Evolutionary conservation across 2,888 invertebrate species (phyloP).

Genomic region (Xanthostigma xanthostigma): DNA sequence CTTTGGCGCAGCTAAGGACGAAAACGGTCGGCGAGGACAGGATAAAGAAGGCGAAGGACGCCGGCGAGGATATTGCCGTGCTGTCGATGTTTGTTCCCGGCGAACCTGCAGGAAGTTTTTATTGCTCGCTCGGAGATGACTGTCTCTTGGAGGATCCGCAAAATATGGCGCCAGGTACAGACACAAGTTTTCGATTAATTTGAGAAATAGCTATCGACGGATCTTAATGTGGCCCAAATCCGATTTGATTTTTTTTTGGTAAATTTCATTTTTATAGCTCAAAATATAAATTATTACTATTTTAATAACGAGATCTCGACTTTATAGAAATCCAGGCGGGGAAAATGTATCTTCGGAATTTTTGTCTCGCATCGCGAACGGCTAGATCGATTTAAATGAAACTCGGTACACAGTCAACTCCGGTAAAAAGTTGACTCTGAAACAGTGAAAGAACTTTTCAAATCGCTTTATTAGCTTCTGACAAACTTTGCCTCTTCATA

Average conservation of each 20-base stretch:
- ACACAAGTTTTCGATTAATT: not conserved
- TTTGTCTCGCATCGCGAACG: too few relatives aligned
- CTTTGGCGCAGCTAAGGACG: slow-evolving; percentile 39
- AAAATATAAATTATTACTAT: too few relatives aligned
- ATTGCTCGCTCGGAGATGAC: slow-evolving; percentile 58
- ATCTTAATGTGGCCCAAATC: not conserved
- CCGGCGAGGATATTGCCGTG: slow-evolving; percentile 77
- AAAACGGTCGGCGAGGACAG: slow-evolving; percentile 74
- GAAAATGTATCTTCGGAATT: too few relatives aligned
- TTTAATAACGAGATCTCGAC: too few relatives aligned
- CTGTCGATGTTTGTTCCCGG: slow-evolving; percentile 70
- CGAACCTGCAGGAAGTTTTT: slow-evolving; percentile 47
- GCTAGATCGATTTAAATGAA: too few relatives aligned
- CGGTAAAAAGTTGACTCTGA: too few relatives aligned
- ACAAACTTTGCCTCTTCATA: too few relatives aligned
- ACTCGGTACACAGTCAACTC: too few relatives aligned
- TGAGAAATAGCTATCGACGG: not conserved
- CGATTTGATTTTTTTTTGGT: not conserved
- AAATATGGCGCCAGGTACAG: slow-evolving; percentile 62
- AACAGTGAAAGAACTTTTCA: too few relatives aligned
- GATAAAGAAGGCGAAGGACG: slow-evolving; percentile 62
- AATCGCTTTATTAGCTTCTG: too few relatives aligned
- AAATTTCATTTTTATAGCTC: too few relatives aligned
- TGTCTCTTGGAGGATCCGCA: slow-evolving; percentile 65
- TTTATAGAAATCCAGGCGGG: too few relatives aligned